Base-by-base conservation (phyloP, 2,113 vertebrate species). In the Xyrauchen texanus region DNA sequence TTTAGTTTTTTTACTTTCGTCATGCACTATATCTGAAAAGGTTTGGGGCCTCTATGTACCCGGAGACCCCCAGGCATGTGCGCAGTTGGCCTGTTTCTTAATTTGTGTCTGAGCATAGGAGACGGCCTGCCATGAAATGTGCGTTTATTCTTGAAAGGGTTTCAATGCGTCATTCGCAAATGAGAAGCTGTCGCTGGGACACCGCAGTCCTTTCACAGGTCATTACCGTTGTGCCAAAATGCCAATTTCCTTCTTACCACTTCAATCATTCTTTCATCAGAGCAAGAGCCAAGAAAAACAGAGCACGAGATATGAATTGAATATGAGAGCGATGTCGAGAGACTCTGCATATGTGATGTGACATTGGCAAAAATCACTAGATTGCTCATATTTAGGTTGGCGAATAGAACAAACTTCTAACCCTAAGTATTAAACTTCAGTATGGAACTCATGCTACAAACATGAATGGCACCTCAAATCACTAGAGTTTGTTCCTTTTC, bases 251-350 rank as follows among this genome's bases (percentile, higher is more conserved):
- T 46, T 82, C 78, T 62, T 74, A 46, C 79, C 82, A 81, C 77
- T 86, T 80, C 77, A 88, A 85, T 87, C 86, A 87, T 85, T 76
- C 62, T 80, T 78, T 76, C 62, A 11, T 83, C 72, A 42, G 78
- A 77, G 77, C 80, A 75, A 85, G 68, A 52, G 67, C 46, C 68
- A 67, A 46, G 66, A 61, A 78, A 34, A 68, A 79, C 34, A 11
- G 7, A 53, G n/a, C 60, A 15, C 58, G 53, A 49, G 49, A 66
- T 62, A 51, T 52, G 69, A 45, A 75, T 62, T 34, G 21, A 34
- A 34, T 34, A 34, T 34, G 21, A 34, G 21, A 34, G 21, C 21
- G 21, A 16, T 53, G 47, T 15, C 67, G 49, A 34, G 21, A 62
- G 49, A 51, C 7, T 1, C 68, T 68, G 4, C 3, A 15, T n/a